Base-by-base conservation (phyloP, 2,113 vertebrate species). In the Oreochromis spilurus region DNA sequence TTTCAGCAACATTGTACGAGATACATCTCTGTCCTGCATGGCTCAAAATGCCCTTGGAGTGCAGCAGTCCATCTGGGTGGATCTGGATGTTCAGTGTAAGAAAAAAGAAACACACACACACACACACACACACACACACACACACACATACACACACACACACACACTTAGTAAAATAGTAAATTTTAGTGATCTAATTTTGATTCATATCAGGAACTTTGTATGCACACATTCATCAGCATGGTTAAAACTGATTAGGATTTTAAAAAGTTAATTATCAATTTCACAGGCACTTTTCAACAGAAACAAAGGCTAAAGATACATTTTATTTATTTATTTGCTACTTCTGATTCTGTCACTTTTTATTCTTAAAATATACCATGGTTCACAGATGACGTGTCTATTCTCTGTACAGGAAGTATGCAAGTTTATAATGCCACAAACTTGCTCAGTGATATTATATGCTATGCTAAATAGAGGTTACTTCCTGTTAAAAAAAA, bases 41-140 rank as follows among this genome's bases (percentile, higher is more conserved):
- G 90, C 87, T 55, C 14, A 50, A 55, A 95, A 93, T 48, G 1
- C 31, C 10, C 2, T 88, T 3, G 90, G 94, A 78, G 40, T 4
- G 0, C 60, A 84, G 2, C 54, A 67, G 24, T 93, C 94, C 1
- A 0, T 38, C 16, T 87, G 85, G 91, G 19, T 88, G 52, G 34
- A 83, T 65, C 34, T 94, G 13, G 52, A 81, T 86, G 87, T 94
- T 53, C 80, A 89, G 4, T 89, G 93, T 95, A 88, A 48, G 36
- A 48, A 45, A 70, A 72, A 40, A 40, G 19, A 67, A 38, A 19
- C 16, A 34, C 31, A 62, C 16, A 34, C 58, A 57, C 54, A 24
- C n/a, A 9, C n/a, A 50, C 16, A 53, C 53, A 55, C 54, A 26
- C 54, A 52, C 21, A 24, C 21, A 24, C 21, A 24, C 21, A 24